Base-by-base conservation (phyloP, 37 sponge, comb jelly and placozoan genomes). In the Eunapius fragilis region DNA sequence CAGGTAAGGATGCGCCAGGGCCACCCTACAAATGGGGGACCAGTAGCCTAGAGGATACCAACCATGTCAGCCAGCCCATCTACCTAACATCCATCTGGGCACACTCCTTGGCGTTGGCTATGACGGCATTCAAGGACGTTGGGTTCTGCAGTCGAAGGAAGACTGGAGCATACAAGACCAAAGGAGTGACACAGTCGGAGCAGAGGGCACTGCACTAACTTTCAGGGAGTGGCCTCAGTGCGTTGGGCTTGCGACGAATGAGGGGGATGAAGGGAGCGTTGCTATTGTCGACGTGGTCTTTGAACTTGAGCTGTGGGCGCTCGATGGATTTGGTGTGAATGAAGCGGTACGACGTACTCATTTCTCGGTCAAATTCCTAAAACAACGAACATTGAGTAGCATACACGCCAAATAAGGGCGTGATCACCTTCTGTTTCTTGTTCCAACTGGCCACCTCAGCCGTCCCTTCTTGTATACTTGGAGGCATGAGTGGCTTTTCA, bases 401-500 rank as follows among this genome's bases (percentile, higher is more conserved):
- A 58, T 17, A 11, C 41, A 3, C 41, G 6, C 41, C 13, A 0
- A 22, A 73, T 34, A 17, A 73, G 7, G 72, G 33, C 0, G 26
- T 41, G 41, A 3, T 6, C 41, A 85, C 91, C 69, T 45, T 71
- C 72, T 58, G 58, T 11, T 82, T 88, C 37, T 83, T 80, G 84
- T 93, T 96, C 94, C 94, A 93, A 49, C 87, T 88, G 37, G 96
- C 96, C 49, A 96, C 92, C 67, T 82, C 84, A 28, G 91, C 77
- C 1, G 86, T 82, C 12, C 77, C 81, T 49, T 83, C 70, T 37
- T 87, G 78, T 37, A 80, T 22, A 7, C 19, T 25, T 22, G 83
- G 74, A 19, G 68, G 74, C 23, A 90, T 17, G 13, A 89, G 30
- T 0, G 86, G 86, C 71, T 85, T 70, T 2, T 89, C 86, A 34